A percentile compares a stretch with the other conserved stretches of the same genome.
Evolutionary conservation across 2,888 invertebrate species (phyloP).

Genomic region (Pterostichus niger): DNA sequence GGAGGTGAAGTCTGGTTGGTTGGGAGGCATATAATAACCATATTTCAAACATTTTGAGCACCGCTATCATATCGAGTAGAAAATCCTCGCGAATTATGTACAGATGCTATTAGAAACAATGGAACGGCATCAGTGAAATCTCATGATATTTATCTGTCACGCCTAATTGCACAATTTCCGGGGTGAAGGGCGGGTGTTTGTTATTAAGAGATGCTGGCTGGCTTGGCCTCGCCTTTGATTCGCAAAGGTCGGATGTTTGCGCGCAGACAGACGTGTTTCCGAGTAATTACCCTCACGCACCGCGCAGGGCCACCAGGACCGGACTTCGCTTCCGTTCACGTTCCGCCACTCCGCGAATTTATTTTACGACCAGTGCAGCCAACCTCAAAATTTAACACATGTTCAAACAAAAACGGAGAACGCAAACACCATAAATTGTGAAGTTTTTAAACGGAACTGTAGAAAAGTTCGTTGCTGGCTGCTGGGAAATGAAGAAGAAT

Average conservation of each 20-base stretch:
- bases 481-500: constrained; percentile 56
- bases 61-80: constrained; percentile 41
- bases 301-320: constrained; percentile 55
- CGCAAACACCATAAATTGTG: constrained; percentile 58
- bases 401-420: constrained; percentile 61
- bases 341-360: constrained; percentile 32
- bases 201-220: constrained; percentile 23
- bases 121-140: constrained; percentile 53
- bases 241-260: constrained; percentile 65
- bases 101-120: constrained; percentile 61
- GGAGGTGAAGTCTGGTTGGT: neutral
- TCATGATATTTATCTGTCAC: constrained; percentile 65
- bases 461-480: constrained; percentile 44
- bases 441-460: constrained; percentile 58
- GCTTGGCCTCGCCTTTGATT: constrained; percentile 24
- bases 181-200: constrained; percentile 5
- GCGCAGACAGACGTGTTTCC: constrained; percentile 66
- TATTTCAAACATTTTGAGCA: constrained; percentile 50
- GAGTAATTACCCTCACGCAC: constrained; percentile 66
- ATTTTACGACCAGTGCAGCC: constrained; percentile 45
- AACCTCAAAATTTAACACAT: constrained; percentile 63
- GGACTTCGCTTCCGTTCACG: constrained; percentile 45
- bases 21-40: constrained; percentile 42
- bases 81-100: constrained; percentile 51
- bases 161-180: constrained; percentile 66